Base-by-base conservation (phyloP, 2,797 vertebrate genomes). In the Coregonus sp. region DNA sequence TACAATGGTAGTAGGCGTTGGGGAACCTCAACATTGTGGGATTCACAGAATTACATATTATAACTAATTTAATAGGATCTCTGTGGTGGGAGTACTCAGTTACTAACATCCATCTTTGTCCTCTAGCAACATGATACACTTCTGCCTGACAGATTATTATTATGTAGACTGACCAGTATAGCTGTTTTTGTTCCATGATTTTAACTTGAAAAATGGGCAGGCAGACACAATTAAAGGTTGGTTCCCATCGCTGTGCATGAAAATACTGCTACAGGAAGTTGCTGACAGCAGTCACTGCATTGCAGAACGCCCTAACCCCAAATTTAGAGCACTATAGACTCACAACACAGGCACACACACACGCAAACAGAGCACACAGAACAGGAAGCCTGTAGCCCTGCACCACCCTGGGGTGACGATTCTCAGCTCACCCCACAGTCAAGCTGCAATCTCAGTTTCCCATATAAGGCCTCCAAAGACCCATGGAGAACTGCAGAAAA, bases 321-420 rank as follows among this genome's bases (percentile, higher is more conserved):
- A 70, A 59, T 31, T 52, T 73, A 51, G n/a, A 81, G 74, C 81
- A 78, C 76, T 6, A 20, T 2, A 9, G 59, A 61, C 59, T 3
- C 20, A 61, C 20, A 63, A 29, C n/a, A 63, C 59, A 0, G 7
- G 11, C 54, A 59, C 18, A n/a, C 54, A 18, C 15, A 56, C 59
- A 25, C 59, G 52, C 76, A 78, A 72, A 71, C 11, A 54, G 35
- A 1, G 5, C 67, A 87, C 87, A 78, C 89, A 87, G 82, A 89
- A 93, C 93, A 94, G 93, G 92, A 94, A 94, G 88, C 65, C 31
- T 85, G 87, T 35, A 37, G 66, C 66, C 6, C 20, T 6, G 33
- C 88, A 88, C 50, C 72, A 63, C 70, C 80, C 70, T 77, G 5
- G 0, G 12, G 51, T 72, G 67, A 4, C 18, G 56, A 59, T 59